Conservation (phyloP, 2,113 vertebrate species). For the Polypterus bichir region DNA sequence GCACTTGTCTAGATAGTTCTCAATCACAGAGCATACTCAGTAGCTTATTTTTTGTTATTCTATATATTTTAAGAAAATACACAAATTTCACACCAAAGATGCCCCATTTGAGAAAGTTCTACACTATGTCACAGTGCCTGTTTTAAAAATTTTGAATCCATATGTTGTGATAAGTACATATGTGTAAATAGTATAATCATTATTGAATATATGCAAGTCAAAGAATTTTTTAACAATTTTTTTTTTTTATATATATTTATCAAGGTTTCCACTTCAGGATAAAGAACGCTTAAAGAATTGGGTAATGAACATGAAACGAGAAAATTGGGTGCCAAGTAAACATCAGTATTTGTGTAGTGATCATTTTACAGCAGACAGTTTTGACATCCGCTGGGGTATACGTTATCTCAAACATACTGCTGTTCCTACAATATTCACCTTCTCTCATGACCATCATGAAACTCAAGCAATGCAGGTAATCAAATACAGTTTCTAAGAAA, state of each 20-base stretch:
- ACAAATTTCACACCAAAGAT: too few species aligned
- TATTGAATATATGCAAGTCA: too few species aligned
- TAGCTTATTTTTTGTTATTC: too few species aligned
- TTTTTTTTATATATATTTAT: conserved; percentile 13
- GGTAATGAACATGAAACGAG: conserved; percentile 69
- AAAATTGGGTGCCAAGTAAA: conserved; percentile 65
- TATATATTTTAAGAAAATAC: too few species aligned
- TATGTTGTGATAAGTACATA: too few species aligned
- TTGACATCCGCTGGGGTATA: conserved; percentile 74
- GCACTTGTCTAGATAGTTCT: too few species aligned
- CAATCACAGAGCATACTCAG: too few species aligned
- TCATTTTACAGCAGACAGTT: conserved; percentile 70
- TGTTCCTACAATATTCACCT: conserved; percentile 65
- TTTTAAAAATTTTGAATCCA: too few species aligned
- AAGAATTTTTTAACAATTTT: background rate
- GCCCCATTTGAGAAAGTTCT: too few species aligned
- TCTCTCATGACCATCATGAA: conserved; percentile 37
- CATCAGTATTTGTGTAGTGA: conserved; percentile 78
- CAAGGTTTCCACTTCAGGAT: conserved; percentile 69
- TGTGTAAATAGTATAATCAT: too few species aligned
- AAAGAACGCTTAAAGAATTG: conserved; percentile 67
- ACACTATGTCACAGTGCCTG: too few species aligned
- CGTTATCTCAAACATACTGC: conserved; percentile 70
- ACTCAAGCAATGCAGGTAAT: conserved; percentile 4
- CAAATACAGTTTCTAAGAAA: too few species aligned